Evolutionary conservation across 2,888 invertebrate species (phyloP).

Genomic region (Pammene fasciana): DNA sequence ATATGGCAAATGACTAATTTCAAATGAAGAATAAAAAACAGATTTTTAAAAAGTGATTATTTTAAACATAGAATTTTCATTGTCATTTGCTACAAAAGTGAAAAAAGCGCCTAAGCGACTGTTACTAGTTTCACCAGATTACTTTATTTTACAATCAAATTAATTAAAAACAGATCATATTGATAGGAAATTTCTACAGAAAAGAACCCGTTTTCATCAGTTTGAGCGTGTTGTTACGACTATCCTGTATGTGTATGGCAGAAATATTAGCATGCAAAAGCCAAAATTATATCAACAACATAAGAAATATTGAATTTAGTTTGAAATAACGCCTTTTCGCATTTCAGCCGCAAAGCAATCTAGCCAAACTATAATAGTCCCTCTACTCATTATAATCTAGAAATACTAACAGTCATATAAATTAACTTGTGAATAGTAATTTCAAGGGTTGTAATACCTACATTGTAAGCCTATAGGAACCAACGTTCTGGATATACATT

Average conservation of each 20-base stretch:
- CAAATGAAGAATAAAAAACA: background rate
- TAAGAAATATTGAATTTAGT: no score
- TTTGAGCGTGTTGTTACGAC: background rate
- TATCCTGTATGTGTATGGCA: background rate
- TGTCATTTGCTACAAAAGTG: constrained; percentile 3
- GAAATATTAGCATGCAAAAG: background rate
- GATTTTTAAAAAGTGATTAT: background rate
- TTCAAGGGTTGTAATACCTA: constrained; percentile 25
- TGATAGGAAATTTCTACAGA: background rate
- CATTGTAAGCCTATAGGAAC: constrained; percentile 54
- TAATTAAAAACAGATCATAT: background rate
- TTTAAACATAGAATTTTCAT: background rate
- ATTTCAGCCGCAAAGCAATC: background rate
- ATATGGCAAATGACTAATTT: constrained; percentile 18
- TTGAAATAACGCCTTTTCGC: no score
- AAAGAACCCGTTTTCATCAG: background rate
- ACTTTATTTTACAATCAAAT: background rate
- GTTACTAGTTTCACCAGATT: constrained; percentile 6
- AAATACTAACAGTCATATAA: constrained; percentile 39
- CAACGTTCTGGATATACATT: constrained; percentile 44
- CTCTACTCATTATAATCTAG: constrained; percentile 24
- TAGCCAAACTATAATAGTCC: constrained; percentile 9
- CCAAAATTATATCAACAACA: no score
- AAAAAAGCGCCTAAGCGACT: background rate
- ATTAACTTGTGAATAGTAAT: constrained; percentile 35